Base-by-base conservation (phyloP, 2,888 invertebrate genomes). In the Aquatica leii region DNA sequence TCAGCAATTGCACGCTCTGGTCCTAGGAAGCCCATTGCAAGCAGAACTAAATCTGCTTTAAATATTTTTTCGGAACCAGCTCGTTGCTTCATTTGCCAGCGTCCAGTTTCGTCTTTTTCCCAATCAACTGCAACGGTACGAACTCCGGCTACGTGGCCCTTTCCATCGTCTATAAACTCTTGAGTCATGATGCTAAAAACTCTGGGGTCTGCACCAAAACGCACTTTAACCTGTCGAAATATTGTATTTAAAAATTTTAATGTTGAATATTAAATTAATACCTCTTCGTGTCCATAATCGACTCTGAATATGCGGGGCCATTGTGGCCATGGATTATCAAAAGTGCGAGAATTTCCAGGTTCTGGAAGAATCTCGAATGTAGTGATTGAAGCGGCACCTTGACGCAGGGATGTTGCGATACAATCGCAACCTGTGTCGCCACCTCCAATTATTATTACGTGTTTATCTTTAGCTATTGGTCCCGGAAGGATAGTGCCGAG, bases 11-110 rank as follows among this genome's bases (percentile, higher is more conserved):
- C 89, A 77, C 94, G 87, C 84, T 98, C 98, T 0, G 98, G 98
- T 0, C 98, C 98, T 65, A 97, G 84, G 86, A 99, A 99, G 74
- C 99, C 99, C 98, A 99, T 98, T 1, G 99, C 99, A 52, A 99
- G 86, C 67, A 99, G 85, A 59, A 98, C 94, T 67, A 99, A 85
- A 80, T 99, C 96, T 56, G 95, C 94, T 72, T 91, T 88, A 83
- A 88, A 95, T 21, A 91, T 84, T 78, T 88, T 88, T 78, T 93
- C 91, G 0, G 91, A 88, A 68, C 92, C 94, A 54, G 89, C 85
- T 48, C 93, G 82, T 84, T 98, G 95, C 63, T 88, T 85, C 95
- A 98, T 96, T 78, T 92, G 91, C 98, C 98, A 99, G 65, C 95
- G 87, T 0, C 98, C 98, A 53, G 87, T 88, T 18, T 92, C 90